Evolutionary conservation across 2,888 invertebrate genomes (phyloP).

Genomic region (Syrphus vitripennis): DNA sequence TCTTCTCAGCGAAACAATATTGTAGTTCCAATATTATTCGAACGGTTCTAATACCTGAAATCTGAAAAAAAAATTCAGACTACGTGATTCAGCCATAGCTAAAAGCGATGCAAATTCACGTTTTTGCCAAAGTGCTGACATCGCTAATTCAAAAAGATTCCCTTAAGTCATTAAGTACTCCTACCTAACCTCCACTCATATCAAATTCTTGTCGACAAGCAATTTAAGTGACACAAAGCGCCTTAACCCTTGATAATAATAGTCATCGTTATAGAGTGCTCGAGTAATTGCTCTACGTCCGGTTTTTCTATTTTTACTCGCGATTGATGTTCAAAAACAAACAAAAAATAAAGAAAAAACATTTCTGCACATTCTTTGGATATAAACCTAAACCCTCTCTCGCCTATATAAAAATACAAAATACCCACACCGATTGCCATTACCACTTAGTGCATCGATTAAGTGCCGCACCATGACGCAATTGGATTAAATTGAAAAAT

Average conservation of each 20-base stretch:
- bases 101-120: too few relatives aligned
- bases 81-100: too few relatives aligned
- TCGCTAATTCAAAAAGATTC: too few relatives aligned
- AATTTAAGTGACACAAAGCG: neutral
- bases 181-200: too few relatives aligned
- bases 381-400: neutral
- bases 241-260: neutral
- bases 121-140: too few relatives aligned
- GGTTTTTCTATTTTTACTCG: neutral
- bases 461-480: constrained; percentile 70
- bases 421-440: neutral
- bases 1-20: too few relatives aligned
- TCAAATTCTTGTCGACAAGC: neutral
- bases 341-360: neutral
- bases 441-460: constrained; percentile 65
- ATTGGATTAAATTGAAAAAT: constrained; percentile 71
- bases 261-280: neutral
- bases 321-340: neutral
- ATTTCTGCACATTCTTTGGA: neutral
- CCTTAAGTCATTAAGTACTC: too few relatives aligned
- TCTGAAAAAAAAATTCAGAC: too few relatives aligned
- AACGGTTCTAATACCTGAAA: too few relatives aligned
- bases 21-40: too few relatives aligned
- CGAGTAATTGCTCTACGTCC: neutral
- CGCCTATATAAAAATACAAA: neutral